A percentile compares a stretch with the other conserved stretches of the same genome.
These are phyloP conservation scores for Hycleus cichorii DNA, from an alignment of 1,140 invertebrate species.

Conservation along the genomic window DNA sequence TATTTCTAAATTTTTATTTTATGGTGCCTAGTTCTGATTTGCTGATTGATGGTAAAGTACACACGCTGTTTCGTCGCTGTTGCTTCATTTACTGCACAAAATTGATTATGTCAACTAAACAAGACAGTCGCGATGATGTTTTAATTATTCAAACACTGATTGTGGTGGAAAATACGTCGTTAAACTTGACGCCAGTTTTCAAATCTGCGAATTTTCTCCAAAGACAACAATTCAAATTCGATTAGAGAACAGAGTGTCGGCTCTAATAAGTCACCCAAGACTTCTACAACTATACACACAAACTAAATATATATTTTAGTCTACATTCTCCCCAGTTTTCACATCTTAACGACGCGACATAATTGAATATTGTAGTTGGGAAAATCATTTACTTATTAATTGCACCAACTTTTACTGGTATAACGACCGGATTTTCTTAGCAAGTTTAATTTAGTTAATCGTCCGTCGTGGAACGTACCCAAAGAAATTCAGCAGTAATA, in stretches of 20 bases:
- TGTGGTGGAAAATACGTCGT: too few species aligned
- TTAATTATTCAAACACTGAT: constrained; percentile 13
- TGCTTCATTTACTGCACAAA: constrained; percentile 10
- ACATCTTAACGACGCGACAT: constrained; percentile 2
- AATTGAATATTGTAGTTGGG: constrained; percentile 13
- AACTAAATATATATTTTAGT: too few species aligned
- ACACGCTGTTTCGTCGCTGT: constrained; percentile 5
- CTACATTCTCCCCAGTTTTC: too few species aligned
- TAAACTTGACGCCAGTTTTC: too few species aligned
- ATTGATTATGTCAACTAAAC: constrained; percentile 13
- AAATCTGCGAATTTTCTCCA: too few species aligned
- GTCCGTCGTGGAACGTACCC: constrained; percentile 8
- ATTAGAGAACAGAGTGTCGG: too few species aligned
- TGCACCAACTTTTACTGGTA: neutral
- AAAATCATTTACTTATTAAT: constrained; percentile 18
- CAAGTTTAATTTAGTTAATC: constrained; percentile 22
- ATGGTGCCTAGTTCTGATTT: neutral
- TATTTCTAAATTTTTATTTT: neutral
- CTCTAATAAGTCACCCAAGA: too few species aligned
- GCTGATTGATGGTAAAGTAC: constrained; percentile 12
- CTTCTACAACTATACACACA: too few species aligned
- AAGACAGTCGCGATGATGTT: constrained; percentile 5
- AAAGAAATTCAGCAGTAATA: constrained; percentile 18
- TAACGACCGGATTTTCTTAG: constrained; percentile 16
- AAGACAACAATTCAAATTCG: too few species aligned